These are phyloP conservation scores for Lontra canadensis DNA, from an alignment of 2,113 vertebrate species.

Conservation along the genomic window DNA sequence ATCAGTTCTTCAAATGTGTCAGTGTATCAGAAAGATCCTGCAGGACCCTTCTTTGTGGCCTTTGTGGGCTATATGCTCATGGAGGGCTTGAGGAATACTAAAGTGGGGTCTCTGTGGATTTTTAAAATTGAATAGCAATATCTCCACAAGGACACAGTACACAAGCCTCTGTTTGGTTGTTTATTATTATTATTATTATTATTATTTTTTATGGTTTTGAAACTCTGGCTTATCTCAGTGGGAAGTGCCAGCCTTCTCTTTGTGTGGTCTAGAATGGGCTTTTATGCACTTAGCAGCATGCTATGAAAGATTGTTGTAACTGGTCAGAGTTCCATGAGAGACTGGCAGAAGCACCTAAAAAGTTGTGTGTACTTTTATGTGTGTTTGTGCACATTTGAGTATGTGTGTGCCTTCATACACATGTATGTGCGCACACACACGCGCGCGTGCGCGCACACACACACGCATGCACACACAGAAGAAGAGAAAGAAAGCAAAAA, in stretches of 20 bases:
- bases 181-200: neutral
- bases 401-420: neutral
- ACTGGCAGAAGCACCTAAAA: neutral
- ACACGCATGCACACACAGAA: neutral
- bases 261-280: neutral
- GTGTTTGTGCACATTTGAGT: neutral
- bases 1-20: neutral
- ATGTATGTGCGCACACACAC: fast-evolving
- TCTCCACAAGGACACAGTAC: constrained; percentile 36
- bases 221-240: constrained; percentile 1
- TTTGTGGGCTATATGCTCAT: neutral
- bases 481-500: neutral
- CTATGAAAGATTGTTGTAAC: neutral
- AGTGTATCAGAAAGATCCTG: neutral
- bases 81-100: neutral
- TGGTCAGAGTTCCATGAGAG: neutral
- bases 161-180: neutral
- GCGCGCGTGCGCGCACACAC: neutral
- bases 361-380: too few relatives aligned
- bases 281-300: neutral
- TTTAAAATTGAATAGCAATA: constrained; percentile 19
- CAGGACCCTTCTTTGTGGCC: neutral
- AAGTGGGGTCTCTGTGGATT: neutral
- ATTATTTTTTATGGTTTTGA: constrained; percentile 57
- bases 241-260: neutral